phyloP scores from a whole-genome alignment of 2,888 invertebrate genomes.

The Ophion obscuratus region DNA sequence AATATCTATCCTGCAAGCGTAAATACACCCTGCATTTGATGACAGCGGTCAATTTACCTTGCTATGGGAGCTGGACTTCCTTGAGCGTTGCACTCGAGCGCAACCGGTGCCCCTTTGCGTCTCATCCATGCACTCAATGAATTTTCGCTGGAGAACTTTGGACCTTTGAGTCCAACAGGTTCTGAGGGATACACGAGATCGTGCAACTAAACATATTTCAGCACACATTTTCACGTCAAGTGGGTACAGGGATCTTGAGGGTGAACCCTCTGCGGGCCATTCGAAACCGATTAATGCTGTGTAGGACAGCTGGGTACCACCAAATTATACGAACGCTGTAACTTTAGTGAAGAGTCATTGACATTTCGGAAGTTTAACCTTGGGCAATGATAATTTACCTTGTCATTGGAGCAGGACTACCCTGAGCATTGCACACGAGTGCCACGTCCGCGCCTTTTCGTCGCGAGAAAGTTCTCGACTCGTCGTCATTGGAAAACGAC shows the following conservation, averaged over 20 bases:
- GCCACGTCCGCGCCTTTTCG: conserved; percentile 80
- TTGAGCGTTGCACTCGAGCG: conserved; percentile 89
- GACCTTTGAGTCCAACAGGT: conserved; percentile 86
- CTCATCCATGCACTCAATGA: conserved; percentile 73
- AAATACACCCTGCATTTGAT: background rate
- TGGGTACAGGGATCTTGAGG: conserved; percentile 10
- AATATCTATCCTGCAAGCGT: background rate
- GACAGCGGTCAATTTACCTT: conserved; percentile 86
- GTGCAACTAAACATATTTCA: conserved; percentile 19
- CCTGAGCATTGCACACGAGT: conserved; percentile 86
- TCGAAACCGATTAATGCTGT: background rate
- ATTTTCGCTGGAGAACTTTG: conserved; percentile 86
- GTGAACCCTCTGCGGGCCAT: background rate
- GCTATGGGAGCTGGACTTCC: conserved; percentile 89
- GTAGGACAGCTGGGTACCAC: background rate
- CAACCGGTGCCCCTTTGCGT: conserved; percentile 81
- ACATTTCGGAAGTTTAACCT: background rate
- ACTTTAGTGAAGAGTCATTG: background rate
- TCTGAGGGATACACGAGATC: conserved; percentile 79
- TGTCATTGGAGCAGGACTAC: conserved; percentile 89
- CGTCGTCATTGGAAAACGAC: conserved; percentile 87
- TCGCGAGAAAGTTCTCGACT: conserved; percentile 86
- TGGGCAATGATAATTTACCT: conserved; percentile 85
- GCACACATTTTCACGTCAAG: background rate
- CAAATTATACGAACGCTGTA: background rate